phyloP scores from a whole-genome alignment of 2,797 vertebrate genomes.

The Mareca penelope region DNA sequence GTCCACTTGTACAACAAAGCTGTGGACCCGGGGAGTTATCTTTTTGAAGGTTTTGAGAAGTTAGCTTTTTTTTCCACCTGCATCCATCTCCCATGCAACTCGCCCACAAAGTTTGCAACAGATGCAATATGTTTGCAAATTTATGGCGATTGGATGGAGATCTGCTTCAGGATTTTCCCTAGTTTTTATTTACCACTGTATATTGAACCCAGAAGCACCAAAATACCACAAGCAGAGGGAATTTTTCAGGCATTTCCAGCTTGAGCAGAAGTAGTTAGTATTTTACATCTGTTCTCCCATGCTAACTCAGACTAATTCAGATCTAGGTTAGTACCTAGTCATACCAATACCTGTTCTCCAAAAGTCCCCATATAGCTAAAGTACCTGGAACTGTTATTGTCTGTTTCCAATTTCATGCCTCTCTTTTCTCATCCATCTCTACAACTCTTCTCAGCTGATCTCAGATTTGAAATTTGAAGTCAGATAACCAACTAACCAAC shows the following conservation, averaged over 20 bases:
- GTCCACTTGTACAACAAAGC: background rate
- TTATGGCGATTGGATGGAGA: background rate
- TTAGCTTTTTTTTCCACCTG: background rate
- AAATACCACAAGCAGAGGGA: background rate
- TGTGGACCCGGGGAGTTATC: background rate
- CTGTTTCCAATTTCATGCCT: constrained; percentile 9
- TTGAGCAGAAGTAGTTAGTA: background rate
- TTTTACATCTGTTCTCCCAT: background rate
- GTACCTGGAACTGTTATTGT: background rate
- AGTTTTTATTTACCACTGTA: background rate
- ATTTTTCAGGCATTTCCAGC: constrained; percentile 1
- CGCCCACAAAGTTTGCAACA: background rate
- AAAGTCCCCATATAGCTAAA: background rate
- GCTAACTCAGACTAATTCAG: background rate
- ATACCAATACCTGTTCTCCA: background rate
- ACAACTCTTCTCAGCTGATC: background rate
- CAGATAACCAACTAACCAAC: background rate
- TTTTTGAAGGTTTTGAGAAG: background rate
- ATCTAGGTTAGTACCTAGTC: background rate
- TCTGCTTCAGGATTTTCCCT: background rate
- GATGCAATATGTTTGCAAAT: background rate
- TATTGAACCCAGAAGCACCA: background rate
- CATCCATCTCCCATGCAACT: background rate
- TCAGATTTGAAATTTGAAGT: background rate
- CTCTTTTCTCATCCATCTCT: background rate